Conservation (phyloP, 2,888 invertebrate genomes). For the Aleiodes alternator region DNA sequence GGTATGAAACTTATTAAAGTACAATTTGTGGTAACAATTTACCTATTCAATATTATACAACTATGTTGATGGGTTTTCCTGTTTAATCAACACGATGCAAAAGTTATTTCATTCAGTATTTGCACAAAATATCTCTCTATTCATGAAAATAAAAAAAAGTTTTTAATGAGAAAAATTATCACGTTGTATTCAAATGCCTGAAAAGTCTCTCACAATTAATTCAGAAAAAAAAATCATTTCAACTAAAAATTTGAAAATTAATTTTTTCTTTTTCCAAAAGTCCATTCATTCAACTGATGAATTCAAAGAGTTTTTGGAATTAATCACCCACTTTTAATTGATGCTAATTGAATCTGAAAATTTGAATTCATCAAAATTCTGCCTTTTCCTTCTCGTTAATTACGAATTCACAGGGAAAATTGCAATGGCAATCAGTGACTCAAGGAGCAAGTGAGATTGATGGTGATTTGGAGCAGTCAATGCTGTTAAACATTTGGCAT, state of each 20-base stretch:
- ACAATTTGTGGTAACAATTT: slow-evolving; percentile 8
- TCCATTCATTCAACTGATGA: not conserved
- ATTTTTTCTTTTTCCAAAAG: not conserved
- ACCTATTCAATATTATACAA: slow-evolving; percentile 5
- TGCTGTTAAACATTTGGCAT: not conserved
- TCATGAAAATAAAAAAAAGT: not conserved
- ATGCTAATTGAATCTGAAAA: not conserved
- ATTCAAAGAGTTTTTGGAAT: slow-evolving; percentile 5
- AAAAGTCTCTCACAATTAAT: too few relatives aligned
- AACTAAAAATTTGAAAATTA: not conserved
- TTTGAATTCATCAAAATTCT: not conserved
- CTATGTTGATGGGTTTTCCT: not conserved
- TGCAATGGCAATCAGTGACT: slow-evolving; percentile 6
- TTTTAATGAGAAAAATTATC: slow-evolving; percentile 15
- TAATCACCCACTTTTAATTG: not conserved
- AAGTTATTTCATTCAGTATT: not conserved
- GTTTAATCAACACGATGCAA: slow-evolving; percentile 1
- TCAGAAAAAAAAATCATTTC: too few relatives aligned
- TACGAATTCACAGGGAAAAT: slow-evolving; percentile 9
- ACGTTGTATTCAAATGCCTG: too few relatives aligned
- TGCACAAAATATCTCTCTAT: not conserved
- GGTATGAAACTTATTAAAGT: slow-evolving; percentile 13
- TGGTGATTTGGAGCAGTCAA: slow-evolving; percentile 9
- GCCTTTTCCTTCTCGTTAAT: not conserved
- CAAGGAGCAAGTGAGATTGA: not conserved